Conservation (phyloP, 2,888 invertebrate genomes). For the Ypsolopha scabrella region DNA sequence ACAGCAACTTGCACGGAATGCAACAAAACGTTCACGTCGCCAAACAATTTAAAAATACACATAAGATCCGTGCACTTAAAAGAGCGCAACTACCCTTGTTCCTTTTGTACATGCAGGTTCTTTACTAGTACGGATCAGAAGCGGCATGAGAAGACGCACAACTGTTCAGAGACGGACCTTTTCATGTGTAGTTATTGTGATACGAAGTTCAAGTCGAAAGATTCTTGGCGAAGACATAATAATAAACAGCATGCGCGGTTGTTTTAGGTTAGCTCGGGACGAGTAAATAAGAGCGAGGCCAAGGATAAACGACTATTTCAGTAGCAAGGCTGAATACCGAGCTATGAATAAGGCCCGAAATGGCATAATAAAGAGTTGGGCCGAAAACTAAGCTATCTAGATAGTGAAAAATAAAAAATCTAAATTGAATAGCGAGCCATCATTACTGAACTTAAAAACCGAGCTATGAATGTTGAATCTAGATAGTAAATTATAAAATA, state of each 20-base stretch:
- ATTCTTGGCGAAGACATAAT: conserved; percentile 29
- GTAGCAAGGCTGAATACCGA: too few relatives aligned
- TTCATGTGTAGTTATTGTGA: conserved; percentile 30
- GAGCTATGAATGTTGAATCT: too few relatives aligned
- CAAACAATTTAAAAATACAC: conserved; percentile 25
- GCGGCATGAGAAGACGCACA: conserved; percentile 30
- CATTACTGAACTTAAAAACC: too few relatives aligned
- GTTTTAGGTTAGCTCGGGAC: conserved; percentile 35
- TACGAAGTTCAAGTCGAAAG: conserved; percentile 28
- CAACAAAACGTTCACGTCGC: conserved; percentile 21
- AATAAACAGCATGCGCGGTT: conserved; percentile 25
- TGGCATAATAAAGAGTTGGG: too few relatives aligned
- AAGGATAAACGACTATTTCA: too few relatives aligned
- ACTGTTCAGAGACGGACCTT: conserved; percentile 13
- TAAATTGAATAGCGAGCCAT: too few relatives aligned
- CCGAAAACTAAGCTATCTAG: too few relatives aligned
- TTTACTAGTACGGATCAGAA: conserved; percentile 27
- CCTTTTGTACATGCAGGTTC: conserved; percentile 25
- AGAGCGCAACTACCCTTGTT: conserved; percentile 27
- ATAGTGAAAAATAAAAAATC: too few relatives aligned
- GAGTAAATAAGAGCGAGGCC: conserved; percentile 16
- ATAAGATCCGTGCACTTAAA: conserved; percentile 24
- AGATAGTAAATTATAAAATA: too few relatives aligned
- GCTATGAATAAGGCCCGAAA: too few relatives aligned
- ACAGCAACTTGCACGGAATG: conserved; percentile 23